Evolutionary conservation across 2,113 vertebrate genomes (phyloP).

Genomic region (Limanda limanda): DNA sequence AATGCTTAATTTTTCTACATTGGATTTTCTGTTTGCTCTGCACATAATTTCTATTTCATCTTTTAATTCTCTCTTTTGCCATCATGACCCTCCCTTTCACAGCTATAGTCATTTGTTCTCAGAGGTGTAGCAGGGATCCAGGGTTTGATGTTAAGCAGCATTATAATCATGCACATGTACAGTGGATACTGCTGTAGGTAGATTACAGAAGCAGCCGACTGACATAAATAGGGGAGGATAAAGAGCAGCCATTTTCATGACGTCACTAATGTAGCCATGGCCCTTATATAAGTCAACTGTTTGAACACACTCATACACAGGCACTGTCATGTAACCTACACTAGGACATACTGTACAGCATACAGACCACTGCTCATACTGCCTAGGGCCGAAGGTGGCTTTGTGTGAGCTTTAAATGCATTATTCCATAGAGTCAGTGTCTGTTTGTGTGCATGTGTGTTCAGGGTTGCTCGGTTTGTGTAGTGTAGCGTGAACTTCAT

Average conservation of each 20-base stretch:
- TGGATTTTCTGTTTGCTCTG: neutral
- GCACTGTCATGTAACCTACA: constrained; percentile 53
- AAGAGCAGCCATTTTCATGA: constrained; percentile 62
- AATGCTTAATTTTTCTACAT: neutral
- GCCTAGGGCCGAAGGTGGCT: constrained; percentile 56
- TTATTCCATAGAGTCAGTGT: constrained; percentile 42
- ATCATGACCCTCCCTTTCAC: neutral
- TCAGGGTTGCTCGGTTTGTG: constrained; percentile 27
- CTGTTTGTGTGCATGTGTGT: constrained; percentile 22
- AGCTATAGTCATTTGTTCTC: constrained; percentile 15
- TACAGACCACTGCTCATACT: constrained; percentile 38
- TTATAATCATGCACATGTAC: constrained; percentile 33
- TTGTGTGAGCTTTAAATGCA: constrained; percentile 53
- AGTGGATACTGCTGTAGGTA: constrained; percentile 42
- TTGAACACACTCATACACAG: constrained; percentile 44
- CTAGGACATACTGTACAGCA: constrained; percentile 48
- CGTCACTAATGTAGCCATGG: constrained; percentile 64
- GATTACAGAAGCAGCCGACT: constrained; percentile 60
- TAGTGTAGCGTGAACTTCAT: constrained; percentile 18
- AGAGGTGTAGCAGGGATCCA: constrained; percentile 8
- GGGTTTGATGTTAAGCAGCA: constrained; percentile 21
- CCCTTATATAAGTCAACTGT: constrained; percentile 69
- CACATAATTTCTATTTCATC: neutral
- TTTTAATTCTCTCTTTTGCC: neutral
- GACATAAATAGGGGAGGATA: constrained; percentile 63